phyloP scores from a whole-genome alignment of 2,113 vertebrate species.

The Hippocampus zosterae region DNA sequence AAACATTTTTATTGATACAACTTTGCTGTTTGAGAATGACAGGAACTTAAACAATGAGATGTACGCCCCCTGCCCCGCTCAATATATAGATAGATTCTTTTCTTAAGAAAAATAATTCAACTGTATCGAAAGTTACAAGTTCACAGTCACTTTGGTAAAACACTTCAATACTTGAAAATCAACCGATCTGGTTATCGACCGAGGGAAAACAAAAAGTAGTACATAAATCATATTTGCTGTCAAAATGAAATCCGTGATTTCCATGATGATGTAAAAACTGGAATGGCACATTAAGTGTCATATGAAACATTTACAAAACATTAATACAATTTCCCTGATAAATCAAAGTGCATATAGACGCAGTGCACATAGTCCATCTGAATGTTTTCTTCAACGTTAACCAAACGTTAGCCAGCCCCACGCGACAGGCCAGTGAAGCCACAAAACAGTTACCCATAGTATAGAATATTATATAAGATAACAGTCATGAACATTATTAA shows the following conservation, averaged over 20 bases:
- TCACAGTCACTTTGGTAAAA: slow-evolving; percentile 99
- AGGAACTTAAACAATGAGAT: slow-evolving; percentile 82
- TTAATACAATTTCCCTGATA: slow-evolving; percentile 99
- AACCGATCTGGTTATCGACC: slow-evolving; percentile 69
- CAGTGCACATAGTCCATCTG: slow-evolving; percentile 90
- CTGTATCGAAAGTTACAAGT: slow-evolving; percentile 85
- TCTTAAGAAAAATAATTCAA: slow-evolving; percentile 91
- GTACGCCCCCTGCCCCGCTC: slow-evolving; percentile 58
- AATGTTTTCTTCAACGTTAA: slow-evolving; percentile 78
- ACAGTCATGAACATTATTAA: slow-evolving; percentile 96
- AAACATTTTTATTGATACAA: slow-evolving; percentile 80
- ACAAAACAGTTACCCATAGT: slow-evolving; percentile 83
- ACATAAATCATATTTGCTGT: slow-evolving; percentile 71
- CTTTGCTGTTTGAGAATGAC: slow-evolving; percentile 90
- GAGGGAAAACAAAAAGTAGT: slow-evolving; percentile 59
- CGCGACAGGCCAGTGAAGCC: slow-evolving; percentile 85
- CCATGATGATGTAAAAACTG: slow-evolving; percentile 81
- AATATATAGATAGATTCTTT: slow-evolving; percentile 78
- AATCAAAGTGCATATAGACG: slow-evolving; percentile 99
- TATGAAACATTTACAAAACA: slow-evolving; percentile 99
- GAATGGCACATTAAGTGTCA: slow-evolving; percentile 91
- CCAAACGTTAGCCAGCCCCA: slow-evolving; percentile 80
- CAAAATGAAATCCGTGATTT: slow-evolving; percentile 76
- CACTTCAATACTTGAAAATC: slow-evolving; percentile 82
- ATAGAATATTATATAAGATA: slow-evolving; percentile 85